phyloP scores from a whole-genome alignment of 2,113 vertebrate species.

The Sakesphorus luctuosus region DNA sequence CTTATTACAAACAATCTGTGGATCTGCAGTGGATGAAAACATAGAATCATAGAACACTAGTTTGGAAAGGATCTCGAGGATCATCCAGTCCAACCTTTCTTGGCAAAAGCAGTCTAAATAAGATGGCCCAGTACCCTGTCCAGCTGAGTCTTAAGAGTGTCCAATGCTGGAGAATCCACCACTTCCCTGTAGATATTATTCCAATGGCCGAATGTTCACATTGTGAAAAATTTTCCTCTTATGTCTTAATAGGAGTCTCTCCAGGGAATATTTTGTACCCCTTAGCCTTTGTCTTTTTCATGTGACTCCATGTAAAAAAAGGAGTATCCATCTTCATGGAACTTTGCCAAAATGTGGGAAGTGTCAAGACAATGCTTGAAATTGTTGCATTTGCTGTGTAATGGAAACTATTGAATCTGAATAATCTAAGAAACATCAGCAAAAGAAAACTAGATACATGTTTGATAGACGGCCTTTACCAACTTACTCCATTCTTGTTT shows the following conservation, averaged over 20 bases:
- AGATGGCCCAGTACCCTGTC: not conserved
- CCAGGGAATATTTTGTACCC: not conserved
- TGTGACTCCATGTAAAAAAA: not conserved
- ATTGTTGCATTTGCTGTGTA: not conserved
- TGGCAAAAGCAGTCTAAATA: not conserved
- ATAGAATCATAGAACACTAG: not conserved
- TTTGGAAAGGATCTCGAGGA: not conserved
- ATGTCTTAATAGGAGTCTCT: not conserved
- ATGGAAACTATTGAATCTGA: not conserved
- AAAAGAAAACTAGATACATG: not conserved
- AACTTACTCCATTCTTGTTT: not conserved
- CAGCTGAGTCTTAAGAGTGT: not conserved
- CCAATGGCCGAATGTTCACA: not conserved
- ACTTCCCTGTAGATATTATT: not conserved
- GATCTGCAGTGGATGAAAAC: not conserved
- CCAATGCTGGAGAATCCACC: not conserved
- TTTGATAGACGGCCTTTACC: not conserved
- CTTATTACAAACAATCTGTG: not conserved
- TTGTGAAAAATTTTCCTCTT: not conserved
- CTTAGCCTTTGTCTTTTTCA: not conserved
- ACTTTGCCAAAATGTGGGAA: not conserved
- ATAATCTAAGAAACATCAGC: not conserved
- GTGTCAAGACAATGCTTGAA: not conserved
- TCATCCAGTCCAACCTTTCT: not conserved
- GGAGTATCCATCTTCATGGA: not conserved